Conservation (phyloP, 2,113 vertebrate species). For the Mormoops blainvillei region DNA sequence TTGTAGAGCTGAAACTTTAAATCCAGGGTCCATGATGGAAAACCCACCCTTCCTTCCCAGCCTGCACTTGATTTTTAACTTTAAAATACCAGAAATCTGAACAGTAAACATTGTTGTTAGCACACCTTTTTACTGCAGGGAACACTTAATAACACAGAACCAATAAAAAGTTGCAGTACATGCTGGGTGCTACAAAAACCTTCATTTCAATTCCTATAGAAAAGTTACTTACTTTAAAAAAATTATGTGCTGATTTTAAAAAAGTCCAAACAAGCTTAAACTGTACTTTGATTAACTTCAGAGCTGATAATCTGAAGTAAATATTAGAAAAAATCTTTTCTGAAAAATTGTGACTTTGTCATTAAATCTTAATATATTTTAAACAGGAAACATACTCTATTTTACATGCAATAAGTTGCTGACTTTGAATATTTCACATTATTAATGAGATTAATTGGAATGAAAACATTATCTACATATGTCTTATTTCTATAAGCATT, state of each 20-base stretch:
- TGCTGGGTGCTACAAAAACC: not conserved
- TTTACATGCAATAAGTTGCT: not conserved
- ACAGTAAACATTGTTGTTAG: not conserved
- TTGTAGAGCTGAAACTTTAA: not conserved
- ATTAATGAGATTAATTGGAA: slow-evolving; percentile 14
- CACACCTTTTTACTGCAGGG: not conserved
- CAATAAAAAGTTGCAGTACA: slow-evolving; percentile 6
- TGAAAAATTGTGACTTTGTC: not conserved
- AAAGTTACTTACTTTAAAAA: slow-evolving; percentile 25
- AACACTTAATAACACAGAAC: slow-evolving; percentile 26
- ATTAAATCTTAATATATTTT: not conserved
- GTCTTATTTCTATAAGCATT: slow-evolving; percentile 7
- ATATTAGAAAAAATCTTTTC: not conserved
- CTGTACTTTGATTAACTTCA: slow-evolving; percentile 49
- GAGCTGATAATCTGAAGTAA: slow-evolving; percentile 39
- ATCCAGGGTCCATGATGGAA: not conserved
- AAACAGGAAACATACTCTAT: not conserved
- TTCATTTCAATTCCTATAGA: not conserved
- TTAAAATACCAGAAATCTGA: slow-evolving; percentile 18
- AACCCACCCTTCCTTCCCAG: not conserved
- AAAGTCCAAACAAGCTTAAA: slow-evolving; percentile 34
- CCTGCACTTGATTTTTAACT: not conserved
- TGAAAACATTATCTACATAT: not conserved
- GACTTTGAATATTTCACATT: not conserved
- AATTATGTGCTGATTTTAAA: slow-evolving; percentile 24